These are phyloP conservation scores for Etheostoma spectabile DNA, from an alignment of 2,113 vertebrate species.

Conservation along the genomic window DNA sequence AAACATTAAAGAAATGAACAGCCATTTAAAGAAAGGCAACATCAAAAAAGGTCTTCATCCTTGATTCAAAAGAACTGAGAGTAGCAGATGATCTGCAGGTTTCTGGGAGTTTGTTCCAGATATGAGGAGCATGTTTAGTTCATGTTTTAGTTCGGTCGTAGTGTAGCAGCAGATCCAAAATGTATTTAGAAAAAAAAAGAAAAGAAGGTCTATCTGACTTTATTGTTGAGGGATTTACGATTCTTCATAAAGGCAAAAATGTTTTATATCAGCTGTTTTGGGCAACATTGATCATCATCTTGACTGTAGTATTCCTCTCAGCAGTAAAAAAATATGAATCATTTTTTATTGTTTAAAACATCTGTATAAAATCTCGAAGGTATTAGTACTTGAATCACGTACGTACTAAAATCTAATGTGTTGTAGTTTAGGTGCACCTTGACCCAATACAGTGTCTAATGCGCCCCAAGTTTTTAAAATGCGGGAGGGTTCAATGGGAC, in stretches of 20 bases:
- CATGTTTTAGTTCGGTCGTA: too few species aligned
- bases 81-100: too few species aligned
- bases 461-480: background rate
- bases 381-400: background rate
- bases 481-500: background rate
- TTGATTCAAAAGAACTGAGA: too few species aligned
- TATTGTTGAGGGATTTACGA: background rate
- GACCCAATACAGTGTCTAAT: background rate
- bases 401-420: background rate
- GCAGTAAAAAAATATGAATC: background rate
- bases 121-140: too few species aligned
- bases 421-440: background rate
- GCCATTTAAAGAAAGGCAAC: too few species aligned
- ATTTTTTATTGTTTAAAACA: background rate
- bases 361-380: background rate
- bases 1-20: too few species aligned
- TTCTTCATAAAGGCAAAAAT: background rate
- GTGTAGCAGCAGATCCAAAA: too few species aligned
- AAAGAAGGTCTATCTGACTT: background rate
- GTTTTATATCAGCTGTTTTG: background rate
- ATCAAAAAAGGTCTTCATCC: too few species aligned
- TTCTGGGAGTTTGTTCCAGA: too few species aligned
- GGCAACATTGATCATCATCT: background rate
- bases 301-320: background rate
- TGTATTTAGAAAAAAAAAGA: too few species aligned